Percentiles rank a stretch among this genome's conserved stretches.
Evolutionary conservation across 2,113 vertebrate species (phyloP).

Genomic region (Glaucomys volans): DNA sequence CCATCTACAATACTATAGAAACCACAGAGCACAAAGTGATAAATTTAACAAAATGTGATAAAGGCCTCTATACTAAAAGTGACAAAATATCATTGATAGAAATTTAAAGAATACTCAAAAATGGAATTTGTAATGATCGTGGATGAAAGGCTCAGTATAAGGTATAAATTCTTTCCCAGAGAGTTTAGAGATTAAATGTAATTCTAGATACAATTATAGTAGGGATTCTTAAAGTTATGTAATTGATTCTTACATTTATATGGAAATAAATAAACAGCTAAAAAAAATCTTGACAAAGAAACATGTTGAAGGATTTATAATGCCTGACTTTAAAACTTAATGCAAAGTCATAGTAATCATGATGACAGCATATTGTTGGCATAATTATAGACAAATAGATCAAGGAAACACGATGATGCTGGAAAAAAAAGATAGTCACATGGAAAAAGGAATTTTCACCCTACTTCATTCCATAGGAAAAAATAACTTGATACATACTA

Average conservation of each 20-base stretch:
- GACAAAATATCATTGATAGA: not conserved
- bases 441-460: not conserved
- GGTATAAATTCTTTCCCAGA: not conserved
- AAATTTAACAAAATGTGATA: not conserved
- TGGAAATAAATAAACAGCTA: not conserved
- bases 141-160: not conserved
- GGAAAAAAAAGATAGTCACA: not conserved
- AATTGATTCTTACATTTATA: not conserved
- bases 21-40: not conserved
- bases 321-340: not conserved
- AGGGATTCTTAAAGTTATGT: not conserved
- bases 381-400: not conserved
- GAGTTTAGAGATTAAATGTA: not conserved
- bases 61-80: not conserved
- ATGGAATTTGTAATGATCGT: not conserved
- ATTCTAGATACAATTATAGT: not conserved
- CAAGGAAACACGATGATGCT: not conserved
- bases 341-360: not conserved
- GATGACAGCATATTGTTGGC: not conserved
- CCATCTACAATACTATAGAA: not conserved
- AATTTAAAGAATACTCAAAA: not conserved
- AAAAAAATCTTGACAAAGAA: not conserved
- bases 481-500: not conserved
- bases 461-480: not conserved
- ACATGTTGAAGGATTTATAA: not conserved